Evolutionary conservation across 2,797 vertebrate genomes (phyloP).

Genomic region (Craterocephalus amniculus): DNA sequence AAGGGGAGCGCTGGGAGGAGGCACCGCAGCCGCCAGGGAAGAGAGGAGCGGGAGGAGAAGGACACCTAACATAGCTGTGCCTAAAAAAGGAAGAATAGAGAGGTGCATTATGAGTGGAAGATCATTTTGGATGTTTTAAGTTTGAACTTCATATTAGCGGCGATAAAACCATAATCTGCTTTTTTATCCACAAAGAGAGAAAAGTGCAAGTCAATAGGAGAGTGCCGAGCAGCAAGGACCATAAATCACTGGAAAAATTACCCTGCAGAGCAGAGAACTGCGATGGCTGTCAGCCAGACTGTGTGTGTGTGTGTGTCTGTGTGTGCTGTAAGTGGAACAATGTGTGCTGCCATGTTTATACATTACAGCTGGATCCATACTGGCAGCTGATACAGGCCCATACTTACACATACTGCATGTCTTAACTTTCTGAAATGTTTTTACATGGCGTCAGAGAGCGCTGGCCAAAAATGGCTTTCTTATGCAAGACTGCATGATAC

Average conservation of each 20-base stretch:
- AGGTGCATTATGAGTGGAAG: neutral
- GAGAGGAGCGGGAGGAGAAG: slow-evolving; percentile 64
- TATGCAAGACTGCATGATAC: neutral
- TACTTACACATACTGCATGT: neutral
- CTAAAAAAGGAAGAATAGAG: slow-evolving; percentile 11
- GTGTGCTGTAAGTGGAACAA: neutral
- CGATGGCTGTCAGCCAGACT: slow-evolving; percentile 39
- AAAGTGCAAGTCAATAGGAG: neutral
- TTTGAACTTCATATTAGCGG: neutral
- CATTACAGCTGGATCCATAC: slow-evolving; percentile 26
- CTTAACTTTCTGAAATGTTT: neutral
- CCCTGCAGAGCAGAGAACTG: neutral
- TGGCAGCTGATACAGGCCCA: neutral
- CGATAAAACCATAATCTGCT: neutral
- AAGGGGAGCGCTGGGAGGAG: slow-evolving; percentile 39
- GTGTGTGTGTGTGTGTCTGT: neutral
- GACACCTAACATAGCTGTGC: slow-evolving; percentile 68
- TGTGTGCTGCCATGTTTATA: slow-evolving; percentile 47
- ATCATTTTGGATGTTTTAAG: neutral
- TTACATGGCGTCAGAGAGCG: neutral
- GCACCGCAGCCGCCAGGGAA: slow-evolving; percentile 58
- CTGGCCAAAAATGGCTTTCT: neutral
- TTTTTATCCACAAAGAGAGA: slow-evolving; percentile 19
- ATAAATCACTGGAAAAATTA: slow-evolving; percentile 32
- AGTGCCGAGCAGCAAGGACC: too few relatives aligned